Evolutionary conservation across 2,888 invertebrate genomes (phyloP).

Genomic region (Cremastobaeus sp.): DNA sequence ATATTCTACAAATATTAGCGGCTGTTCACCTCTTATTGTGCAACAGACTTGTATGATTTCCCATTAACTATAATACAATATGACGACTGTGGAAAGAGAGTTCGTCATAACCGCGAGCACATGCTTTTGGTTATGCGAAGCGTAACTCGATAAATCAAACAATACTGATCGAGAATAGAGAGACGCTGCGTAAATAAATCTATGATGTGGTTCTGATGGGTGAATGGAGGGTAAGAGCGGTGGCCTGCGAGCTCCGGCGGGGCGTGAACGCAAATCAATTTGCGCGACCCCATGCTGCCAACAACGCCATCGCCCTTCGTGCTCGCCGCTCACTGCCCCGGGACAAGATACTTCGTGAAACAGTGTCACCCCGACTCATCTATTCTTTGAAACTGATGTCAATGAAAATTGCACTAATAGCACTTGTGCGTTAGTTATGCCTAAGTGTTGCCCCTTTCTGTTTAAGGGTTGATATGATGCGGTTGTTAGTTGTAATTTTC

Average conservation of each 20-base stretch:
- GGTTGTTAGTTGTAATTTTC: slow-evolving; percentile 7
- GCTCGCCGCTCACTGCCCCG: slow-evolving; percentile 69
- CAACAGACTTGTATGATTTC: slow-evolving; percentile 2
- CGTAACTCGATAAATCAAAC: slow-evolving; percentile 75
- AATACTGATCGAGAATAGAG: slow-evolving; percentile 69
- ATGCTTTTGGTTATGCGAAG: slow-evolving; percentile 71
- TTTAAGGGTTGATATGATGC: slow-evolving; percentile 3
- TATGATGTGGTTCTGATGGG: slow-evolving; percentile 73
- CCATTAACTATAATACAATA: slow-evolving; percentile 23
- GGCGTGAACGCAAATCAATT: slow-evolving; percentile 79
- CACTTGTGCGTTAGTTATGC: slow-evolving; percentile 26
- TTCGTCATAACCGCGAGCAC: slow-evolving; percentile 70
- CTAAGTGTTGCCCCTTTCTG: slow-evolving; percentile 2
- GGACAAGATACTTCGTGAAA: slow-evolving; percentile 74
- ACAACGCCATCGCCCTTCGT: slow-evolving; percentile 63
- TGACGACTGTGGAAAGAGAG: slow-evolving; percentile 25
- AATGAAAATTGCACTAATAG: slow-evolving; percentile 67
- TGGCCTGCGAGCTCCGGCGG: slow-evolving; percentile 67
- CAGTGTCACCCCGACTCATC: slow-evolving; percentile 60
- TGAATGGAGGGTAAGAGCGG: slow-evolving; percentile 64
- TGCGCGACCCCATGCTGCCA: slow-evolving; percentile 74
- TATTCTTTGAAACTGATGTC: slow-evolving; percentile 67
- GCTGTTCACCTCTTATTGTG: slow-evolving; percentile 4
- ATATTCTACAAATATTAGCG: no score
- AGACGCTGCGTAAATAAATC: slow-evolving; percentile 73